Evolutionary conservation across 2,797 vertebrate genomes (phyloP).

Genomic region (Salmo trutta): DNA sequence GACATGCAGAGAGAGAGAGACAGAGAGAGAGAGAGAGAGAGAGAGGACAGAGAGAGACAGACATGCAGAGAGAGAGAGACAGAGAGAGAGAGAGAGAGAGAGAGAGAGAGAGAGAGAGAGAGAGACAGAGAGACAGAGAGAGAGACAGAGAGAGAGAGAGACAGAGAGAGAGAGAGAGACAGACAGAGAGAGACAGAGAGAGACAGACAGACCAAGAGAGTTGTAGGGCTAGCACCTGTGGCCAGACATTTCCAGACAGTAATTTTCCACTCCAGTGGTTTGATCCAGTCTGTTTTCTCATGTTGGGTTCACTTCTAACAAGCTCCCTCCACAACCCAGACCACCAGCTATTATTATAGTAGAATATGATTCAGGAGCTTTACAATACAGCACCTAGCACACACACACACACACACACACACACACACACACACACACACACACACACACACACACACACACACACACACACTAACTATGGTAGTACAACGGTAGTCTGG

Average conservation of each 20-base stretch:
- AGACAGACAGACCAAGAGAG: not conserved
- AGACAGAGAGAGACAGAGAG: not conserved
- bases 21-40: no score
- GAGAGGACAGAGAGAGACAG: rapidly evolving
- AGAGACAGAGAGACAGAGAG: not conserved
- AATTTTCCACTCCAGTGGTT: slow-evolving; percentile 68
- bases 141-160: not conserved
- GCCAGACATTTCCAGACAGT: slow-evolving; percentile 36
- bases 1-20: not conserved
- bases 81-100: not conserved
- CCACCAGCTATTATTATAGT: not conserved
- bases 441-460: not conserved
- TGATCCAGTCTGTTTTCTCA: slow-evolving; percentile 65
- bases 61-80: no score
- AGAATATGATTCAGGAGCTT: no score
- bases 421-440: not conserved
- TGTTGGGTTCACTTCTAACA: slow-evolving; percentile 72
- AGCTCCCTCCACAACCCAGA: slow-evolving; percentile 54
- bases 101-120: not conserved
- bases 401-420: not conserved
- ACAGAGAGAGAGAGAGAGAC: not conserved
- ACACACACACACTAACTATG: no score
- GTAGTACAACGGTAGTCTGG: not conserved
- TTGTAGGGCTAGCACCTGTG: not conserved
- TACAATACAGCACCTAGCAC: not conserved